A percentile compares a stretch with the other conserved stretches of the same genome.
These are phyloP conservation scores for Noctua comes DNA, from an alignment of 2,888 invertebrate species.

Conservation along the genomic window DNA sequence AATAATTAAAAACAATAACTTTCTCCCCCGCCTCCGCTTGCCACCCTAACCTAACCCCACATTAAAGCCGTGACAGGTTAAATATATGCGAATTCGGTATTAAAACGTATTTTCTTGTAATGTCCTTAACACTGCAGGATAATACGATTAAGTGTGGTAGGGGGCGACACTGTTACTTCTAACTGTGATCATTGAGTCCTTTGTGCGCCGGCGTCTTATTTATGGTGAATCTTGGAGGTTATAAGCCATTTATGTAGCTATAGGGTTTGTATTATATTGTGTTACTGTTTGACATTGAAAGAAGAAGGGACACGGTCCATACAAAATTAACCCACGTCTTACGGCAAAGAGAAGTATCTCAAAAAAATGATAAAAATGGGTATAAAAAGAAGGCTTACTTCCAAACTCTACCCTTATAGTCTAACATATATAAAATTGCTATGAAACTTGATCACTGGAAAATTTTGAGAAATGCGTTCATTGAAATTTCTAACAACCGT, in stretches of 20 bases:
- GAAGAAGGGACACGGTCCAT: no score
- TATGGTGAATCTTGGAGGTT: slow-evolving; percentile 12
- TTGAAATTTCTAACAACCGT: no score
- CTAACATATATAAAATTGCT: no score
- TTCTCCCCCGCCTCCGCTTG: slow-evolving; percentile 9
- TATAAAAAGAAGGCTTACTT: no score
- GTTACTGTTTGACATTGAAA: neutral
- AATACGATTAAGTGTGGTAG: slow-evolving; percentile 55
- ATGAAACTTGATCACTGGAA: no score
- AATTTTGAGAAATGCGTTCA: no score
- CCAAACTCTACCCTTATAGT: no score
- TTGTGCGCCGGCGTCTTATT: slow-evolving; percentile 34
- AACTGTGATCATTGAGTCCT: slow-evolving; percentile 38
- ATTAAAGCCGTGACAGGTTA: slow-evolving; percentile 66
- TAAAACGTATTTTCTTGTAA: slow-evolving; percentile 71
- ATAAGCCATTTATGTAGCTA: neutral
- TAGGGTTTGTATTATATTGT: neutral
- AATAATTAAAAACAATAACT: slow-evolving; percentile 17
- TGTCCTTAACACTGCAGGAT: slow-evolving; percentile 57
- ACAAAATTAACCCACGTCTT: no score
- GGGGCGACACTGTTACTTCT: slow-evolving; percentile 30
- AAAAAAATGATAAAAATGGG: no score
- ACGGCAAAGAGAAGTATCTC: no score
- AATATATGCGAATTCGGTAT: slow-evolving; percentile 70
- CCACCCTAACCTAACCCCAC: slow-evolving; percentile 22